Percentiles rank a stretch among this genome's conserved stretches.
phyloP scores from a whole-genome alignment of 2,797 vertebrate genomes.

The Xerus rutilus region DNA sequence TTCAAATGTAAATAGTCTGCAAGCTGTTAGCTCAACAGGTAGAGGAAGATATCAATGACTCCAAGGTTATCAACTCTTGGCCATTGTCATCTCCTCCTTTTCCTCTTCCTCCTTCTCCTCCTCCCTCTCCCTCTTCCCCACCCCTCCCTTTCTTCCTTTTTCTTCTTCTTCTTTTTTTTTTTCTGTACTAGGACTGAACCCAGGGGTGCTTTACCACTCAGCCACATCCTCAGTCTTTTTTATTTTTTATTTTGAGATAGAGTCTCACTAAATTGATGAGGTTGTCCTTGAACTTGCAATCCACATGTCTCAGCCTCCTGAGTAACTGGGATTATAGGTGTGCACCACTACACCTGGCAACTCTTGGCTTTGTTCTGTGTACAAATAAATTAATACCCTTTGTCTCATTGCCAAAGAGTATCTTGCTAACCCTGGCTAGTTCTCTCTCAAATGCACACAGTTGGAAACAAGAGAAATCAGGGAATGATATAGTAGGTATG shows the following conservation, averaged over 20 bases:
- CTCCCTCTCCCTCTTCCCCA: no score
- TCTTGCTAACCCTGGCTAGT: neutral
- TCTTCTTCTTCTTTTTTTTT: no score
- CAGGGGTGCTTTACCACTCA: no score
- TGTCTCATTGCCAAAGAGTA: neutral
- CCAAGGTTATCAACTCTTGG: slow-evolving; percentile 19
- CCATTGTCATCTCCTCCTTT: neutral
- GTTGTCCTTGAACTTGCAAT: no score
- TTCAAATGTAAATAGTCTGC: neutral
- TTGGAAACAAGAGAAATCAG: slow-evolving; percentile 40
- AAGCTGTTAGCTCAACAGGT: neutral
- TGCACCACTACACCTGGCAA: no score
- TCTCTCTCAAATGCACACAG: neutral
- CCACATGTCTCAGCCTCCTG: no score
- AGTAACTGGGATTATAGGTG: no score
- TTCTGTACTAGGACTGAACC: no score
- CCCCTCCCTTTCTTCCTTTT: no score
- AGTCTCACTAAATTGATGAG: no score
- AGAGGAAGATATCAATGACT: slow-evolving; percentile 5
- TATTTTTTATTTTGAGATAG: no score
- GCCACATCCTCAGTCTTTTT: neutral
- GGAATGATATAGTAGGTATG: neutral
- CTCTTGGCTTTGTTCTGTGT: neutral
- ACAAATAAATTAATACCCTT: slow-evolving; percentile 31
- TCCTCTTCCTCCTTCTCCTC: no score